These are phyloP conservation scores for Zootermopsis nevadensis DNA, from an alignment of 2,888 invertebrate species.

Conservation along the genomic window DNA sequence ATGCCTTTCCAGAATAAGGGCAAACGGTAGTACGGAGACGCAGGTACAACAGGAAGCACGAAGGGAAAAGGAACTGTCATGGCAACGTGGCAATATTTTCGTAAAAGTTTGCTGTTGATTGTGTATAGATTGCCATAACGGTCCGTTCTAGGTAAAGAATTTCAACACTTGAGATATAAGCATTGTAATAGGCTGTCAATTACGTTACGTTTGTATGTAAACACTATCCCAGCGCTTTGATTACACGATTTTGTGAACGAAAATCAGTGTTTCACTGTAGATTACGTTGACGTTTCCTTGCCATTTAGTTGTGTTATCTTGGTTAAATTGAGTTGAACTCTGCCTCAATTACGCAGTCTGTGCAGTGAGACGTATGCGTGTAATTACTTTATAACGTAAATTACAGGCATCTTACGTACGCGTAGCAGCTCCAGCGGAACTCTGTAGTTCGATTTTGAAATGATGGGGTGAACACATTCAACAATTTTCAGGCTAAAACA, in stretches of 20 bases:
- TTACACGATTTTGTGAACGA: background rate
- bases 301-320: conserved; percentile 4
- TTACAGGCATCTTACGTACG: background rate
- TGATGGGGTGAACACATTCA: background rate
- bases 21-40: too few relatives aligned
- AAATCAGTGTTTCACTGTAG: background rate
- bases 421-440: background rate
- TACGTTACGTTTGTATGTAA: too few relatives aligned
- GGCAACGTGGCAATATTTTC: too few relatives aligned
- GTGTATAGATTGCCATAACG: too few relatives aligned
- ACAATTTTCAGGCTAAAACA: background rate
- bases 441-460: background rate
- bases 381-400: conserved; percentile 12
- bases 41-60: too few relatives aligned
- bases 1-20: too few relatives aligned
- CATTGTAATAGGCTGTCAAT: too few relatives aligned
- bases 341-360: background rate
- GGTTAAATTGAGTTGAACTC: conserved; percentile 11
- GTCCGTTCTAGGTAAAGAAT: too few relatives aligned
- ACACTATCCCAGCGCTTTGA: background rate
- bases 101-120: too few relatives aligned
- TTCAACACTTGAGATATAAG: too few relatives aligned
- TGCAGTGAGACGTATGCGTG: background rate
- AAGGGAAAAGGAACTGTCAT: too few relatives aligned
- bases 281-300: background rate